Evolutionary conservation across 2,888 invertebrate species (phyloP).

Genomic region (Athalia cordata): DNA sequence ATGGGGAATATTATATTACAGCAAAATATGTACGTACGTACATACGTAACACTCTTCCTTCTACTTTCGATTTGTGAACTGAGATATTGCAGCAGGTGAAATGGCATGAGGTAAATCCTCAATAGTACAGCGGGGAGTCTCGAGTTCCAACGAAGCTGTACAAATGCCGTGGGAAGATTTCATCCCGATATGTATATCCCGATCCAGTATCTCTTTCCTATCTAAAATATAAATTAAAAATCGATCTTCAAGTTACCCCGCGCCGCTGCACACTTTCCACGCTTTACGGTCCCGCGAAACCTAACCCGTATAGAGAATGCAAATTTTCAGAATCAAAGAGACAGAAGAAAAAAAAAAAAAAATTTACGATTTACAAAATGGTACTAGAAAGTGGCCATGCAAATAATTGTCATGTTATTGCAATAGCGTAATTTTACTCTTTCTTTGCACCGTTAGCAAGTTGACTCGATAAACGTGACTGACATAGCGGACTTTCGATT

Average conservation of each 20-base stretch:
- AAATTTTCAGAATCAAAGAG: no score
- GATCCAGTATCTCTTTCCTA: no score
- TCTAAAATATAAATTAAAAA: not conserved
- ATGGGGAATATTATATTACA: not conserved
- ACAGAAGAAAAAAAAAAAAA: not conserved
- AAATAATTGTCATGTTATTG: constrained; percentile 7
- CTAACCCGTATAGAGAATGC: no score
- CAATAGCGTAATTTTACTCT: not conserved
- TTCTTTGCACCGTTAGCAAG: constrained; percentile 14
- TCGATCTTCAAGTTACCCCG: not conserved
- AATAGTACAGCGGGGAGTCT: not conserved
- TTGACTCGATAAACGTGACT: constrained; percentile 6
- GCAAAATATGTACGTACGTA: not conserved
- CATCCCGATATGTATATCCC: not conserved
- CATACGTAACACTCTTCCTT: not conserved
- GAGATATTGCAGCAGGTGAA: not conserved
- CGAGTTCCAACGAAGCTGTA: constrained; percentile 2
- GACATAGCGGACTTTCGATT: constrained; percentile 30
- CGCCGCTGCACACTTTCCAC: no score
- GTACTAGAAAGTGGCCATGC: constrained; percentile 23
- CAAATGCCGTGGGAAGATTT: constrained; percentile 40
- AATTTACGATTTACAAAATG: not conserved
- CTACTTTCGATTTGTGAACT: not conserved
- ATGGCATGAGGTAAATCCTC: no score
- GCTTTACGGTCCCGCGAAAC: no score